phyloP scores from a whole-genome alignment of 1,140 invertebrate species.

The Phthorimaea operculella region DNA sequence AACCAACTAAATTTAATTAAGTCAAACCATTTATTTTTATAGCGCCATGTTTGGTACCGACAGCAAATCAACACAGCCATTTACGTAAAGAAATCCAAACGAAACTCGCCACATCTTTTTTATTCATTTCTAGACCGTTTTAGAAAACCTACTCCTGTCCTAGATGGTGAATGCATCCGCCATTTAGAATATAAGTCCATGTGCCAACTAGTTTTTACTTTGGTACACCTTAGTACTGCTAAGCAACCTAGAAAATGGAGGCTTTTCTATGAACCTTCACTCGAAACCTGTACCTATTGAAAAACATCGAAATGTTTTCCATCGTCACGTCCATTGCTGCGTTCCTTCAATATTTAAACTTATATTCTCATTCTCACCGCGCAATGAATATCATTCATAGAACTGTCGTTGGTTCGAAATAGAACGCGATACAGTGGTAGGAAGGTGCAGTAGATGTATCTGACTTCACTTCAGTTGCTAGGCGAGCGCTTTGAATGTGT shows the following conservation, averaged over 20 bases:
- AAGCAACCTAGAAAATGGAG: slow-evolving; percentile 46
- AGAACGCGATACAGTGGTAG: slow-evolving; percentile 22
- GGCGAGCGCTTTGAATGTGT: slow-evolving; percentile 36
- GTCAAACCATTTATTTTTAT: too few species aligned
- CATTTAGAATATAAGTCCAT: slow-evolving; percentile 1
- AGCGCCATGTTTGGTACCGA: too few species aligned
- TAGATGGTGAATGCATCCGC: slow-evolving; percentile 5
- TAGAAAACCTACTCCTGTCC: slow-evolving; percentile 18
- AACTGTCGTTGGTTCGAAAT: slow-evolving; percentile 15
- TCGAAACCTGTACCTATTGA: background rate
- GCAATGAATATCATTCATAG: slow-evolving; percentile 14
- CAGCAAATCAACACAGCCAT: too few species aligned
- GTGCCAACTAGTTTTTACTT: background rate
- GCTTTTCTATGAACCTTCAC: slow-evolving; percentile 43
- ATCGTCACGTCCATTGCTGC: background rate
- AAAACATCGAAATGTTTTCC: background rate
- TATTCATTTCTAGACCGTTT: slow-evolving; percentile 42
- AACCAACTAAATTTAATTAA: too few species aligned
- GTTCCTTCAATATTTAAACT: background rate
- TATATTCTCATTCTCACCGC: background rate
- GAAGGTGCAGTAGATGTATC: slow-evolving; percentile 42
- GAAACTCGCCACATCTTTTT: slow-evolving; percentile 21
- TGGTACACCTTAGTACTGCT: slow-evolving; percentile 21
- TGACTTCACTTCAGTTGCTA: slow-evolving; percentile 59
- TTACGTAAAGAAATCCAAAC: background rate